Percentiles rank a stretch among this genome's conserved stretches.
These are phyloP conservation scores for Danio jaintianensis DNA, from an alignment of 2,797 vertebrate genomes.

Conservation along the genomic window DNA sequence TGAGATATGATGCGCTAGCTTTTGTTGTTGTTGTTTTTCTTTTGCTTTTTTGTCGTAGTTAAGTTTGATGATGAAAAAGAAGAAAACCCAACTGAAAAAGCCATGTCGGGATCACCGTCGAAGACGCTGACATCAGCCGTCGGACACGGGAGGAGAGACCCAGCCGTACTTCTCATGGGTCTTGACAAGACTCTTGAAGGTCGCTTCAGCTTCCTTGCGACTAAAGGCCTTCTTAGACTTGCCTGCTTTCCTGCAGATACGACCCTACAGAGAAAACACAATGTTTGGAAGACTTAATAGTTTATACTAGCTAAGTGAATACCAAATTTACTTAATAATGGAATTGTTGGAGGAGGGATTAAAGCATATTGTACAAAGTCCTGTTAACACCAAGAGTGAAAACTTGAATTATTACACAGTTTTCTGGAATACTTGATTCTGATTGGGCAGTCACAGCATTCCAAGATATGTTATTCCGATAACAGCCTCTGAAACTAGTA, in stretches of 20 bases:
- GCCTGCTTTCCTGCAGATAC: conserved; percentile 98
- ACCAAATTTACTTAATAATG: too few species aligned
- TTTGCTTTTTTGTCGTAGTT: conserved; percentile 57
- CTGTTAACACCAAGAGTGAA: too few species aligned
- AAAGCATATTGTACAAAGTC: too few species aligned
- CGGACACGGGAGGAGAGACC: conserved; percentile 98
- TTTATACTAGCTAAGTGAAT: neutral
- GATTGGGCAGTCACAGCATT: too few species aligned
- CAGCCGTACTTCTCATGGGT: conserved; percentile 99
- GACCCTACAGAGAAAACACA: conserved; percentile 79
- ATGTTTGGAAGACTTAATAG: neutral
- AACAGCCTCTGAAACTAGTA: too few species aligned
- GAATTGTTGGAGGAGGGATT: neutral
- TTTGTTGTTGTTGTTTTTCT: conserved; percentile 59
- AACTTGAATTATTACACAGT: too few species aligned
- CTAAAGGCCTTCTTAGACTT: conserved; percentile 99
- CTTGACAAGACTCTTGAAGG: conserved; percentile 99
- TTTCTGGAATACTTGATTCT: too few species aligned
- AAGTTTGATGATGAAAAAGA: conserved; percentile 68
- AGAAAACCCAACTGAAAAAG: conserved; percentile 58
- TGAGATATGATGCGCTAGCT: conserved; percentile 78
- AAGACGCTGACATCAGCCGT: conserved; percentile 84
- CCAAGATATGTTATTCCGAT: too few species aligned
- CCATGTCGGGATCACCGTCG: conserved; percentile 43
- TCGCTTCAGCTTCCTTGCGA: conserved; percentile 98